Evolutionary conservation across 2,113 vertebrate genomes (phyloP).

Genomic region (Pangasianodon hypophthalmus): DNA sequence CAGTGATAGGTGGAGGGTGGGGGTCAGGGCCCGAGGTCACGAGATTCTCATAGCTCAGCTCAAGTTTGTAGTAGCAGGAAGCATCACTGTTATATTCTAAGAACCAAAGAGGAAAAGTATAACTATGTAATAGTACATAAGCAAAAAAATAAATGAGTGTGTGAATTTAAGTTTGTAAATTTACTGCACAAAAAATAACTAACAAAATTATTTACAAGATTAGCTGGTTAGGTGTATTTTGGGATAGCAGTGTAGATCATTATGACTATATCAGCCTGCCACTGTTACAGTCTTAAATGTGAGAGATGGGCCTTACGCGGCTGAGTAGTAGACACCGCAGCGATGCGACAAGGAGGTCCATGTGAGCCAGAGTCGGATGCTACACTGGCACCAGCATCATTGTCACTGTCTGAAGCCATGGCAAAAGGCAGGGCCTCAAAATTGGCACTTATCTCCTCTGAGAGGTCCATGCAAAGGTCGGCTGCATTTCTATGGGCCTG

Average conservation of each 20-base stretch:
- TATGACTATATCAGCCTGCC: neutral
- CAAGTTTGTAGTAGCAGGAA: slow-evolving; percentile 92
- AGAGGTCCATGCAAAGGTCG: slow-evolving; percentile 91
- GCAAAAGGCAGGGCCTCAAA: slow-evolving; percentile 97
- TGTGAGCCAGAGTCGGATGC: slow-evolving; percentile 92
- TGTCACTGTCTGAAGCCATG: slow-evolving; percentile 98
- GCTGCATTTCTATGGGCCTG: slow-evolving; percentile 96
- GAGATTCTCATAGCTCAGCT: slow-evolving; percentile 95
- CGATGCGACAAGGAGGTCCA: slow-evolving; percentile 92
- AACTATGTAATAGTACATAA: neutral
- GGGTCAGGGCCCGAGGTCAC: slow-evolving; percentile 91
- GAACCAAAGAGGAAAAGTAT: slow-evolving; percentile 47
- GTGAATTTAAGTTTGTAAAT: neutral
- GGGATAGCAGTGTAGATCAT: neutral
- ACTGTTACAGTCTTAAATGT: neutral
- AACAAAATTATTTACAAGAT: neutral
- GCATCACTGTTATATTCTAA: slow-evolving; percentile 95
- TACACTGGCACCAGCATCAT: slow-evolving; percentile 92
- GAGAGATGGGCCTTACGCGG: slow-evolving; percentile 77
- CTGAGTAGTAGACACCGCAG: slow-evolving; percentile 86
- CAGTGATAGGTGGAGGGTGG: slow-evolving; percentile 88
- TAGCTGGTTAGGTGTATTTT: neutral
- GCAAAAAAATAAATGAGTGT: neutral
- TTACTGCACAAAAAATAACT: neutral
- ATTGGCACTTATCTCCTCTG: slow-evolving; percentile 97